Evolutionary conservation across 1,140 invertebrate genomes (phyloP).

Genomic region (Heliconius eleuchia): DNA sequence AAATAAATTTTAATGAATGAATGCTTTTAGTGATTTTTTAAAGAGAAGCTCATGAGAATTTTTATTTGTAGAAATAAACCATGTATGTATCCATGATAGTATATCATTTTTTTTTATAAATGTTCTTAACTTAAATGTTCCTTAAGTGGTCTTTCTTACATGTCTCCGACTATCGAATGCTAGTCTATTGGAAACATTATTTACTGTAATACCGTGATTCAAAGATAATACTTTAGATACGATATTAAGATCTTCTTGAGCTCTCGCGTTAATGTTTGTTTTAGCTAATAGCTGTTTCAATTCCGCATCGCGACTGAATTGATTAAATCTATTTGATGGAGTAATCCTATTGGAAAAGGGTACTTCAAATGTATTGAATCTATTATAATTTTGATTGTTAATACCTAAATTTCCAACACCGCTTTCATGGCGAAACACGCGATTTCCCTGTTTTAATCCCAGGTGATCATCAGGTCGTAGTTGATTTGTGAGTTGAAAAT

Average conservation of each 20-base stretch:
- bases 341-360: constrained; percentile 63
- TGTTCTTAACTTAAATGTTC: not conserved
- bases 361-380: constrained; percentile 62
- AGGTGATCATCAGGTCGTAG: constrained; percentile 50
- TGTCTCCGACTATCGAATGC: constrained; percentile 66
- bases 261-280: constrained; percentile 83
- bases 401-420: constrained; percentile 83
- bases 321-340: constrained; percentile 53
- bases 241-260: constrained; percentile 88
- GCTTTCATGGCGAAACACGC: constrained; percentile 76
- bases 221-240: constrained; percentile 90
- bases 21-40: too few relatives aligned
- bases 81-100: not conserved
- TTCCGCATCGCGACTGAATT: constrained; percentile 81
- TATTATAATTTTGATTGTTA: constrained; percentile 65
- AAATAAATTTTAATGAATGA: too few relatives aligned
- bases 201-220: constrained; percentile 83
- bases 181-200: constrained; percentile 62
- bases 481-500: constrained; percentile 53
- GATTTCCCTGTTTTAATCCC: constrained; percentile 61
- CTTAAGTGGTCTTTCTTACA: constrained; percentile 21
- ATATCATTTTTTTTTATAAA: not conserved
- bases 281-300: constrained; percentile 84
- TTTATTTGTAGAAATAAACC: not conserved
- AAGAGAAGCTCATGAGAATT: not conserved